phyloP scores from a whole-genome alignment of 2,888 invertebrate species.

The Amblyjoppa fuscipennis region DNA sequence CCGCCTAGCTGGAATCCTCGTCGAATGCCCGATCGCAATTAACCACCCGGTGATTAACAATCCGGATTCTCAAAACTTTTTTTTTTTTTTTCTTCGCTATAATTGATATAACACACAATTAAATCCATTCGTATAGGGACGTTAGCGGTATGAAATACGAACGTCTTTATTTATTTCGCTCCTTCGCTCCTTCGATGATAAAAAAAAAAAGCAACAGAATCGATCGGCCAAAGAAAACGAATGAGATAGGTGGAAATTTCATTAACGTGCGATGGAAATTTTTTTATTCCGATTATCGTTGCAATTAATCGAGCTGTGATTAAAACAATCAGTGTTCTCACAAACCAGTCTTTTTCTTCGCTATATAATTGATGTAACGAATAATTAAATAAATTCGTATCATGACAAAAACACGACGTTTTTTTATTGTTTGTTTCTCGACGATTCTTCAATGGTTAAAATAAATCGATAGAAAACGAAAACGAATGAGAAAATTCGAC shows the following conservation, averaged over 20 bases:
- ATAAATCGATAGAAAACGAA: not conserved
- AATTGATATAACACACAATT: slow-evolving; percentile 14
- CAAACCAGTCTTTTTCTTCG: no score
- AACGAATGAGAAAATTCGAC: not conserved
- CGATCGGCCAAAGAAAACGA: not conserved
- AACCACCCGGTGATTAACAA: slow-evolving; percentile 55
- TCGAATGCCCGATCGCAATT: slow-evolving; percentile 50
- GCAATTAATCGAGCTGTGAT: not conserved
- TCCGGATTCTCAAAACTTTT: slow-evolving; percentile 48
- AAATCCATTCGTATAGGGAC: slow-evolving; percentile 1
- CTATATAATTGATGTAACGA: no score
- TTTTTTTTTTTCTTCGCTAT: not conserved
- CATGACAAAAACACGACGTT: not conserved
- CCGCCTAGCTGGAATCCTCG: slow-evolving; percentile 34
- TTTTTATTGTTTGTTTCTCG: not conserved
- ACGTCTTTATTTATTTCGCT: not conserved
- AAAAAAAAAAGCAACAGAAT: not conserved
- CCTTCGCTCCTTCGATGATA: not conserved
- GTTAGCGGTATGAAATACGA: not conserved
- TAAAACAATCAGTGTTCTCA: no score
- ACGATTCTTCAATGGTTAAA: not conserved
- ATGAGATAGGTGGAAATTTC: not conserved
- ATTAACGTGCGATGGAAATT: not conserved
- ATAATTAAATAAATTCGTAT: no score
- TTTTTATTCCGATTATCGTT: not conserved